Percentiles rank a stretch among this genome's conserved stretches.
phyloP scores from a whole-genome alignment of 2,113 vertebrate species.

The Ifrita kowaldi region DNA sequence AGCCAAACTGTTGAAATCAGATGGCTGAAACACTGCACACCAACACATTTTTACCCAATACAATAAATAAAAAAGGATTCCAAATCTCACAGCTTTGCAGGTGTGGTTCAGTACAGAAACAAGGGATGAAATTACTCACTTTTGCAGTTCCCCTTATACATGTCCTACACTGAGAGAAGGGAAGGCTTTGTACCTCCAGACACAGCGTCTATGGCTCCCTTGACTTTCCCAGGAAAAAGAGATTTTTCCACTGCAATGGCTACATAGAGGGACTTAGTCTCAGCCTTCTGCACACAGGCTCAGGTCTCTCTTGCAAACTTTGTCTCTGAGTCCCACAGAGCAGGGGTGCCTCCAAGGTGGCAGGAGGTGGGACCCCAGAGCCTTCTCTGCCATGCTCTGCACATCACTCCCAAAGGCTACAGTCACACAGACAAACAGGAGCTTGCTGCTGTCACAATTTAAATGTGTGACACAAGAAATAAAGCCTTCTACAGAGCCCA shows the following conservation, averaged over 20 bases:
- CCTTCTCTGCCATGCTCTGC: not conserved
- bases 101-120: not conserved
- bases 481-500: not conserved
- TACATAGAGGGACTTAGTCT: not conserved
- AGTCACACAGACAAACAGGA: not conserved
- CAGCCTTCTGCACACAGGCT: not conserved
- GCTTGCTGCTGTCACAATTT: not conserved
- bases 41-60: not conserved
- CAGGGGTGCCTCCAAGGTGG: not conserved
- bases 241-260: not conserved
- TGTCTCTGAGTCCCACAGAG: fast-evolving
- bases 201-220: not conserved
- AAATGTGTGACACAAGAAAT: not conserved
- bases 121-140: not conserved
- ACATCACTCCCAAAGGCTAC: not conserved
- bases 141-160: not conserved
- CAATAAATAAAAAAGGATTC: not conserved
- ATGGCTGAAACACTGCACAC: not conserved
- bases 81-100: not conserved
- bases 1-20: not conserved
- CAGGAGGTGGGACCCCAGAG: not conserved
- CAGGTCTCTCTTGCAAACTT: not conserved
- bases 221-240: not conserved
- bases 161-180: not conserved
- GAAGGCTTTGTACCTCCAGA: not conserved